Percentiles rank a stretch among this genome's conserved stretches.
These are phyloP conservation scores for Rhingia campestris DNA, from an alignment of 2,888 invertebrate species.

Conservation along the genomic window DNA sequence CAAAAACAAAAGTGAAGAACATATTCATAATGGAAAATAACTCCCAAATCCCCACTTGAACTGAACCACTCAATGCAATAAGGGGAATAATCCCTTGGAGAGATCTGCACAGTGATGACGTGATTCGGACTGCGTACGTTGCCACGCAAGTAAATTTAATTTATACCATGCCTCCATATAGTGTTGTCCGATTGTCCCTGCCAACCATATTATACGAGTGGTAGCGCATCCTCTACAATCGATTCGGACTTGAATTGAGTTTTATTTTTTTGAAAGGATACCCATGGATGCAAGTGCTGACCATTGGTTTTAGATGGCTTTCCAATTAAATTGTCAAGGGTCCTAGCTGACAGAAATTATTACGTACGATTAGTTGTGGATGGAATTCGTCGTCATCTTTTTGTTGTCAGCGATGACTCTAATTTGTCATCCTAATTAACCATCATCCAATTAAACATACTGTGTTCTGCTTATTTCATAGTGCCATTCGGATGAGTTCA, in stretches of 20 bases:
- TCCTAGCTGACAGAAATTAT: too few relatives aligned
- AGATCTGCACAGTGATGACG: conserved; percentile 44
- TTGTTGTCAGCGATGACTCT: conserved; percentile 36
- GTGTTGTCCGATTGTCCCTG: conserved; percentile 21
- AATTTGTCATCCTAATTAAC: conserved; percentile 64
- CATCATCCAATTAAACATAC: conserved; percentile 54
- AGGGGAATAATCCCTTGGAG: conserved; percentile 49
- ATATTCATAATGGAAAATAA: conserved; percentile 21
- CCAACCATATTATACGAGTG: background rate
- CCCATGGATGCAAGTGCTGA: background rate
- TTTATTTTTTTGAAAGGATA: background rate
- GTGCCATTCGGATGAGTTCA: conserved; percentile 26
- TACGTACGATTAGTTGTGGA: background rate
- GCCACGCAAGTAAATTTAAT: conserved; percentile 51
- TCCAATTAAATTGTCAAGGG: background rate
- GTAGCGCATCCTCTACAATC: background rate
- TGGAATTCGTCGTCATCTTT: conserved; percentile 7
- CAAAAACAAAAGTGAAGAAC: conserved; percentile 14
- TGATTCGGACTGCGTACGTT: conserved; percentile 49
- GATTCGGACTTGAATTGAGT: background rate
- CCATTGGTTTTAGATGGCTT: conserved; percentile 7
- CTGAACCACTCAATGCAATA: conserved; percentile 46
- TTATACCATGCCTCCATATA: conserved; percentile 31
- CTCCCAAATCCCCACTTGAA: conserved; percentile 53
- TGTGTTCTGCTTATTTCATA: conserved; percentile 13